Percentiles rank a stretch among this genome's conserved stretches.
Conservation (phyloP, 2,797 vertebrate genomes). For the Parotocinclus haroldoi region DNA sequence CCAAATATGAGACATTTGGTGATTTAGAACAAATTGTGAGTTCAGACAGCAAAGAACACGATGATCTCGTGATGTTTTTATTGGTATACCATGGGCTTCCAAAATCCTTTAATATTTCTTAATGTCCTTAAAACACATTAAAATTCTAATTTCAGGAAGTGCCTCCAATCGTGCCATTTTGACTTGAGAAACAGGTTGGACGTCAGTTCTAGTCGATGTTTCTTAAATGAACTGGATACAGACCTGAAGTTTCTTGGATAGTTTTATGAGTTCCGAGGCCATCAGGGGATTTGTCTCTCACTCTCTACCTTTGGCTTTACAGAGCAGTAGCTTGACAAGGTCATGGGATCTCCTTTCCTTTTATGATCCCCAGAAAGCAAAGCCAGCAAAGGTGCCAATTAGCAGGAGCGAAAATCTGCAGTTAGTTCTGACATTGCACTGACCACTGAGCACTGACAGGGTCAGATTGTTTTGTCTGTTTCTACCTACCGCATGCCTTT, state of each 20-base stretch:
- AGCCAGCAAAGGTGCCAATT: slow-evolving; percentile 47
- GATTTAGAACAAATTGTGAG: not conserved
- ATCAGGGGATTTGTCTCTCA: slow-evolving; percentile 14
- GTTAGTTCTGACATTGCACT: slow-evolving; percentile 38
- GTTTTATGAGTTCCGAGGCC: not conserved
- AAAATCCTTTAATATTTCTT: too few relatives aligned
- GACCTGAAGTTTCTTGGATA: not conserved
- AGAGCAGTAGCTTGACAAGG: slow-evolving; percentile 41
- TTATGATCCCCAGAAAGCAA: slow-evolving; percentile 32
- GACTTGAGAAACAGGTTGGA: too few relatives aligned
- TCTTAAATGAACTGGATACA: not conserved
- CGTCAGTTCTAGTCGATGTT: too few relatives aligned
- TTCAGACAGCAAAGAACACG: too few relatives aligned
- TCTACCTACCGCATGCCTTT: slow-evolving; percentile 12
- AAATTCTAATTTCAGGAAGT: not conserved
- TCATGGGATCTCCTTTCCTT: slow-evolving; percentile 36
- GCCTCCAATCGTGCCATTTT: not conserved
- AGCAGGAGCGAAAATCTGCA: slow-evolving; percentile 30
- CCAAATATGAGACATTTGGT: not conserved
- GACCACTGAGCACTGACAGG: slow-evolving; percentile 38
- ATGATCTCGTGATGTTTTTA: too few relatives aligned
- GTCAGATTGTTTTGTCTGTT: slow-evolving; percentile 22
- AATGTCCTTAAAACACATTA: too few relatives aligned
- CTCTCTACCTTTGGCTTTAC: slow-evolving; percentile 8
- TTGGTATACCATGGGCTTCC: too few relatives aligned